Conservation (phyloP, 2,797 vertebrate genomes). For the Amblyraja radiata region DNA sequence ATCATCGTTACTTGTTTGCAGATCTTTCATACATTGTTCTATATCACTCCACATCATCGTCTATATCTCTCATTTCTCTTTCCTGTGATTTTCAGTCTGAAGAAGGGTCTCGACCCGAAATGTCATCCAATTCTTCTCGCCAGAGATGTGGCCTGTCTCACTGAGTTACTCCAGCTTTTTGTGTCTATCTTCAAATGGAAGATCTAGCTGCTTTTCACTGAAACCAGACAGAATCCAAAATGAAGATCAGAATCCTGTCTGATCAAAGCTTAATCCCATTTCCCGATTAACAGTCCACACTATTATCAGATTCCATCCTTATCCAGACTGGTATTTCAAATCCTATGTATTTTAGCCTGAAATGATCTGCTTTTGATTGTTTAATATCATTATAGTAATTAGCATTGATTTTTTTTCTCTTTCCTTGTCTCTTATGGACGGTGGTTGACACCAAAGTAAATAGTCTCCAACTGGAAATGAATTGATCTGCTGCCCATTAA, state of each 20-base stretch:
- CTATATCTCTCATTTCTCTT: no score
- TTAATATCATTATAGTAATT: neutral
- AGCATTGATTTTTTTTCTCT: neutral
- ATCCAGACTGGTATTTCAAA: neutral
- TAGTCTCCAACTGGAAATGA: slow-evolving; percentile 26
- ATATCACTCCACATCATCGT: no score
- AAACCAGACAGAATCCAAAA: neutral
- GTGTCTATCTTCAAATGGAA: neutral
- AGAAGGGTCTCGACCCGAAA: no score
- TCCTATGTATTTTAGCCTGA: neutral
- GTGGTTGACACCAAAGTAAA: neutral
- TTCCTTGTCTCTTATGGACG: neutral
- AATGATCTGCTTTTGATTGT: neutral
- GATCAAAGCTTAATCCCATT: neutral
- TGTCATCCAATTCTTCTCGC: no score
- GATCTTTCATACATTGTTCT: no score
- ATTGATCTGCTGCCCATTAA: neutral
- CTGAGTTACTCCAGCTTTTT: no score
- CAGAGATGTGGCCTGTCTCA: no score
- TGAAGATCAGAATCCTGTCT: neutral
- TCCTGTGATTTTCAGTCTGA: no score
- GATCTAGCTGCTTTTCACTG: neutral
- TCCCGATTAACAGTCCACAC: neutral
- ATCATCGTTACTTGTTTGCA: no score
- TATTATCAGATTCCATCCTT: neutral